phyloP scores from a whole-genome alignment of 2,797 vertebrate species.

The Cossypha dichroa region DNA sequence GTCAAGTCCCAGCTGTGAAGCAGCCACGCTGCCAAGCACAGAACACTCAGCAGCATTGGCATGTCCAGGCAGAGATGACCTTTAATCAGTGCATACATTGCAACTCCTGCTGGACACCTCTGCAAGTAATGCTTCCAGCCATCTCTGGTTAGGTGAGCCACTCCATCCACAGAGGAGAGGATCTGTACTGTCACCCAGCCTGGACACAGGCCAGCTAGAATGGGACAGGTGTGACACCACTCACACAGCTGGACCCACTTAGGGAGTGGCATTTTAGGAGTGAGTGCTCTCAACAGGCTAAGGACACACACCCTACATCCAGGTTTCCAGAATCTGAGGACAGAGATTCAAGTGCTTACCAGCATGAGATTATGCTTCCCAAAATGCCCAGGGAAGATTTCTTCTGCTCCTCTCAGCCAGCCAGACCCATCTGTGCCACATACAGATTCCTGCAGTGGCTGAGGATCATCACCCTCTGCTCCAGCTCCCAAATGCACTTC shows the following conservation, averaged over 20 bases:
- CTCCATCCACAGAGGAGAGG: neutral
- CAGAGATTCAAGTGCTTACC: neutral
- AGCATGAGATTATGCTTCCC: neutral
- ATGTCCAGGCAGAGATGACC: neutral
- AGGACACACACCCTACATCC: neutral
- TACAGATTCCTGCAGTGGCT: neutral
- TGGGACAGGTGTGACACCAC: neutral
- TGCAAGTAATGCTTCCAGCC: neutral
- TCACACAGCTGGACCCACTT: neutral
- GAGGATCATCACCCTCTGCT: neutral
- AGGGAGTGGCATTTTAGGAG: accelerated
- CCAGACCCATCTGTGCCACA: accelerated
- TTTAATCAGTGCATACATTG: accelerated
- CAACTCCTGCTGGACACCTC: neutral
- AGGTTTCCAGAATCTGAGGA: neutral
- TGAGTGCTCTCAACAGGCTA: neutral
- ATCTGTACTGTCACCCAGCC: neutral
- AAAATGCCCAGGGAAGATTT: neutral
- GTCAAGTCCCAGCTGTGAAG: neutral
- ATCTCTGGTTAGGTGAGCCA: neutral
- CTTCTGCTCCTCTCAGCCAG: neutral
- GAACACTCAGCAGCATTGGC: accelerated
- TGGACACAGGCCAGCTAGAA: neutral
- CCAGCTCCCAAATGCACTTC: neutral
- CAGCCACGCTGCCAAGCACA: neutral